These are phyloP conservation scores for Phthorimaea operculella DNA, from an alignment of 1,140 invertebrate species.

Conservation along the genomic window DNA sequence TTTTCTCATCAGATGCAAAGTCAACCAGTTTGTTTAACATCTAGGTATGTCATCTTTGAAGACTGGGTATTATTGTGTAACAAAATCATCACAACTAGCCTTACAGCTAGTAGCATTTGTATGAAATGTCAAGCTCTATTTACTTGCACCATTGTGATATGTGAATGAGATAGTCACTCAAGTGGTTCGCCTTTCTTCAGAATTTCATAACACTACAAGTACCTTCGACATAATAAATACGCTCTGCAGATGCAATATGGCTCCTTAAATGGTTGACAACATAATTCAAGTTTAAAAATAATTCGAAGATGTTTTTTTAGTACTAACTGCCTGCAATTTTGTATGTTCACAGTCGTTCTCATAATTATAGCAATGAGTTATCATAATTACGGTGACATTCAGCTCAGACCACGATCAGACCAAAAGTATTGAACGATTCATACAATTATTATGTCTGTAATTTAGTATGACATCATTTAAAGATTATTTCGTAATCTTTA, in stretches of 20 bases:
- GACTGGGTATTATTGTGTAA: slow-evolving; percentile 4
- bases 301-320: background rate
- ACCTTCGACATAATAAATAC: background rate
- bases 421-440: too few relatives aligned
- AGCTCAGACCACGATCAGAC: background rate
- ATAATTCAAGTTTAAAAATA: background rate
- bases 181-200: slow-evolving; percentile 34
- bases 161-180: slow-evolving; percentile 22
- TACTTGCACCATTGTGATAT: slow-evolving; percentile 31
- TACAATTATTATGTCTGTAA: too few relatives aligned
- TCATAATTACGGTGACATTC: background rate
- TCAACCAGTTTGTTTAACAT: background rate
- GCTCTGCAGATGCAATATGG: background rate
- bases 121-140: slow-evolving; percentile 46
- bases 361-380: background rate
- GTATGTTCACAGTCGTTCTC: background rate
- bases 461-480: too few relatives aligned
- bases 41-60: background rate
- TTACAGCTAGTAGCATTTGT: slow-evolving; percentile 16
- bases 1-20: too few relatives aligned
- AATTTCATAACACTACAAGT: background rate
- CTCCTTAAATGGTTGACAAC: background rate
- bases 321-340: background rate
- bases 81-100: slow-evolving; percentile 13
- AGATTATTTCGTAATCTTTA: too few relatives aligned